These are phyloP conservation scores for Seriola rivoliana DNA, from an alignment of 2,113 vertebrate genomes.

Conservation along the genomic window DNA sequence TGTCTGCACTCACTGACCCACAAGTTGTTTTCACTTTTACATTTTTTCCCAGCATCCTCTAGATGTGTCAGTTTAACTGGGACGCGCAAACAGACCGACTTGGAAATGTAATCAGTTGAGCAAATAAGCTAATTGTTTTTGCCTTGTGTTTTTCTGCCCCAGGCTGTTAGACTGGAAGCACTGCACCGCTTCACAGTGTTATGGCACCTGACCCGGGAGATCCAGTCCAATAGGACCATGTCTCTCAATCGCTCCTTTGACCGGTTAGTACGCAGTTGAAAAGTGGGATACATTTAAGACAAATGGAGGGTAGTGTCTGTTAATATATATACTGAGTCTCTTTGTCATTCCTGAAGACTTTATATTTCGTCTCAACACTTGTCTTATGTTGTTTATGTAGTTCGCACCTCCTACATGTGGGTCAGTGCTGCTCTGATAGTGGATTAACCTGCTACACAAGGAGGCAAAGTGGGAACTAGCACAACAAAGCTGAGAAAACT, in stretches of 20 bases:
- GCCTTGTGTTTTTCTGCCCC: constrained; percentile 40
- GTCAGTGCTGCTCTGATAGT: background rate
- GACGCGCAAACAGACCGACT: constrained; percentile 6
- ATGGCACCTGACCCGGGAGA: constrained; percentile 97
- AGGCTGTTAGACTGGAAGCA: constrained; percentile 93
- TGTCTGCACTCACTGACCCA: background rate
- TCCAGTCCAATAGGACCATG: constrained; percentile 90
- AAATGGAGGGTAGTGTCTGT: background rate
- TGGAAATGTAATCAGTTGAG: background rate
- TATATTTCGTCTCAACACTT: background rate
- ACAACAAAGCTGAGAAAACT: background rate
- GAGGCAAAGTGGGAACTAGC: background rate
- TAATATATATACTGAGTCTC: background rate
- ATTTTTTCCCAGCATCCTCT: background rate
- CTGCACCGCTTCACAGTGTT: constrained; percentile 95
- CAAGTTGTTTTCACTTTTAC: background rate
- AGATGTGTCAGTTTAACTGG: background rate
- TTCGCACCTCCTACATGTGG: background rate
- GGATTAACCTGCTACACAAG: background rate
- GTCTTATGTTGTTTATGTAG: background rate
- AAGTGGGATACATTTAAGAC: background rate
- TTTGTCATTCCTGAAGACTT: background rate
- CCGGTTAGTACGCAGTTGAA: constrained; percentile 81
- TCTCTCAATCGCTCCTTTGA: constrained; percentile 96
- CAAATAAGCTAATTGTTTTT: constrained; percentile 17